Percentiles rank a stretch among this genome's conserved stretches.
Evolutionary conservation across 2,888 invertebrate species (phyloP).

Genomic region (Ariolimax columbianus): DNA sequence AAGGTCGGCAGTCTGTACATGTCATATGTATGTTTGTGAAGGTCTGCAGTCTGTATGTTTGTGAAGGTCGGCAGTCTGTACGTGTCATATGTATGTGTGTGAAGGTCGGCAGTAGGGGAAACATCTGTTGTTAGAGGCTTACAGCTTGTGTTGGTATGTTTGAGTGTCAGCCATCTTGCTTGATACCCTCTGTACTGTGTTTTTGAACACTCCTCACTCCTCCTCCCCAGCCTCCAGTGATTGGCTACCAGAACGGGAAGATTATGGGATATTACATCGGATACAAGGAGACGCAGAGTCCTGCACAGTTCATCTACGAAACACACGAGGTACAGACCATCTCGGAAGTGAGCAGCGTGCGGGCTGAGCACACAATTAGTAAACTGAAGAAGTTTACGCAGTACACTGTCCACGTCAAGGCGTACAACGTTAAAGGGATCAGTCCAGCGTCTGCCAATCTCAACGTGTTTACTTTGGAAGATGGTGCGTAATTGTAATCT

Average conservation of each 20-base stretch:
- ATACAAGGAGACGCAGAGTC: slow-evolving; percentile 80
- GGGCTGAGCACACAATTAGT: slow-evolving; percentile 78
- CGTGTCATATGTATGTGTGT: too few species aligned
- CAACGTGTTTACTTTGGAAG: slow-evolving; percentile 95
- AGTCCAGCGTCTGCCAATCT: slow-evolving; percentile 94
- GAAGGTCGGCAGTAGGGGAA: too few species aligned
- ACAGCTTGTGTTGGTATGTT: too few species aligned
- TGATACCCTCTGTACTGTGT: too few species aligned
- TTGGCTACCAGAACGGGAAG: slow-evolving; percentile 86
- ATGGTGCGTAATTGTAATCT: slow-evolving; percentile 84
- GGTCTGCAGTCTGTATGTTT: too few species aligned
- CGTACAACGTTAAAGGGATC: slow-evolving; percentile 94
- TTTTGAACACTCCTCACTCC: too few species aligned
- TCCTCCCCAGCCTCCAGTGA: slow-evolving; percentile 82
- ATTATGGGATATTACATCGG: slow-evolving; percentile 88
- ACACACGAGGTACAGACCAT: slow-evolving; percentile 58
- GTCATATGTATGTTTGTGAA: too few species aligned
- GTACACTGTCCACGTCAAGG: slow-evolving; percentile 96
- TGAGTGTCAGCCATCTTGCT: too few species aligned
- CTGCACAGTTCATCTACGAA: slow-evolving; percentile 75
- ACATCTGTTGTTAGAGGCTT: too few species aligned
- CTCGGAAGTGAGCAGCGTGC: neutral
- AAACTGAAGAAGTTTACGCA: slow-evolving; percentile 89
- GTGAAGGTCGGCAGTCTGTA: too few species aligned
- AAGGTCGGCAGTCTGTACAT: too few species aligned